Evolutionary conservation across 2,113 vertebrate species (phyloP).

Genomic region (Labeo rohita): DNA sequence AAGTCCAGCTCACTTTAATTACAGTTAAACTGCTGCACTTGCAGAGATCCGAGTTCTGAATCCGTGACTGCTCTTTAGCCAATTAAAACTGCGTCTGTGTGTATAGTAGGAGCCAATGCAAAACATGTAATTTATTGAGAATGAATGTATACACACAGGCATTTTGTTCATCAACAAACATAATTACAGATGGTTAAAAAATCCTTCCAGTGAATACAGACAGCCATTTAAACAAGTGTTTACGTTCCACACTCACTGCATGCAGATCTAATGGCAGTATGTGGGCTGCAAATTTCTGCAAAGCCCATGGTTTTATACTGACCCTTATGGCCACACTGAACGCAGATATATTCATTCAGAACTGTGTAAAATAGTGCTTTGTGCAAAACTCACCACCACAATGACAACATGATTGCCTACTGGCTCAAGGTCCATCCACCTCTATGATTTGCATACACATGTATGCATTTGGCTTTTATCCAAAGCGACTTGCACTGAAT

Average conservation of each 20-base stretch:
- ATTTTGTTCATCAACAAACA: conserved; percentile 12
- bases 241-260: background rate
- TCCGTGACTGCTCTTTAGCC: conserved; percentile 24
- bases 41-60: background rate
- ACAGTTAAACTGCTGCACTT: background rate
- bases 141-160: background rate
- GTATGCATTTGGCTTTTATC: background rate
- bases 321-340: background rate
- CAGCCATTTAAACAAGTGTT: background rate
- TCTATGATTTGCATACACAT: background rate
- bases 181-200: conserved; percentile 29
- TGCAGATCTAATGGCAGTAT: conserved; percentile 1
- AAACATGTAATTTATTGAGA: conserved; percentile 15
- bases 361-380: background rate
- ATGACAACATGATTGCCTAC: background rate
- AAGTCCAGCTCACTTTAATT: background rate
- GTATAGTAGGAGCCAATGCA: background rate
- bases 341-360: background rate
- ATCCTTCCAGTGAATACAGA: background rate
- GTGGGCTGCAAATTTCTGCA: background rate
- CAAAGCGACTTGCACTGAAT: background rate
- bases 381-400: background rate
- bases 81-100: conserved; percentile 34
- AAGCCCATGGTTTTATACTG: background rate
- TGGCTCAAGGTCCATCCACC: background rate